These are phyloP conservation scores for Trematomus loennbergii DNA, from an alignment of 2,113 vertebrate species.

Conservation along the genomic window DNA sequence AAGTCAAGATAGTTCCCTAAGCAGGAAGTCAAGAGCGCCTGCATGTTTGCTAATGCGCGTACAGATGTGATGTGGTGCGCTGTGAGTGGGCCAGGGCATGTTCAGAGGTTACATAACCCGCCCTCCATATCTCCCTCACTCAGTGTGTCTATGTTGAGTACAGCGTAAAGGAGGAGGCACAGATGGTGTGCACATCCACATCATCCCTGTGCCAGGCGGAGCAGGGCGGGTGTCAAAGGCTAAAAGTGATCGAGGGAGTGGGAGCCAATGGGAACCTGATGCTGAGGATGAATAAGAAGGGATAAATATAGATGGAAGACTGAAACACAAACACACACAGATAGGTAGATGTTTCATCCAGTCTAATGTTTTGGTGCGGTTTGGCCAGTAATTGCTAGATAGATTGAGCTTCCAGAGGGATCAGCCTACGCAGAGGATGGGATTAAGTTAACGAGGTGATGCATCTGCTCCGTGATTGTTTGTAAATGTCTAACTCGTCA, in stretches of 20 bases:
- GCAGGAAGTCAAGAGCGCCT: background rate
- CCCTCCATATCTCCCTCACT: slow-evolving; percentile 14
- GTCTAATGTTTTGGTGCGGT: slow-evolving; percentile 26
- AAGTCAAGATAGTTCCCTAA: background rate
- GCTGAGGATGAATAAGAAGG: background rate
- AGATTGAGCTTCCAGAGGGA: slow-evolving; percentile 39
- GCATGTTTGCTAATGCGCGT: slow-evolving; percentile 15
- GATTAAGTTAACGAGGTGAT: slow-evolving; percentile 72
- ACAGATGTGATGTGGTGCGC: slow-evolving; percentile 27
- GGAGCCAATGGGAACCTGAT: slow-evolving; percentile 15
- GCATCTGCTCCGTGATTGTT: slow-evolving; percentile 69
- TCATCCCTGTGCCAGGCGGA: slow-evolving; percentile 10
- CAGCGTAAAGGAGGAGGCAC: slow-evolving; percentile 41
- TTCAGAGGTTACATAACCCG: slow-evolving; percentile 71
- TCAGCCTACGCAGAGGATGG: slow-evolving; percentile 36
- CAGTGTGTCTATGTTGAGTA: background rate
- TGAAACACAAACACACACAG: slow-evolving; percentile 1
- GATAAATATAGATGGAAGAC: slow-evolving; percentile 41
- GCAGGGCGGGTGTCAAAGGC: slow-evolving; percentile 18
- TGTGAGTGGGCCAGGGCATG: slow-evolving; percentile 17
- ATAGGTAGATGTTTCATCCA: background rate
- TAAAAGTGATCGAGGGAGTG: slow-evolving; percentile 11
- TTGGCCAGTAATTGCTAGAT: slow-evolving; percentile 53
- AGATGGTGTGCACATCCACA: slow-evolving; percentile 61
- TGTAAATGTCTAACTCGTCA: slow-evolving; percentile 47